phyloP scores from a whole-genome alignment of 2,113 vertebrate species.

The Pseudois nayaur region DNA sequence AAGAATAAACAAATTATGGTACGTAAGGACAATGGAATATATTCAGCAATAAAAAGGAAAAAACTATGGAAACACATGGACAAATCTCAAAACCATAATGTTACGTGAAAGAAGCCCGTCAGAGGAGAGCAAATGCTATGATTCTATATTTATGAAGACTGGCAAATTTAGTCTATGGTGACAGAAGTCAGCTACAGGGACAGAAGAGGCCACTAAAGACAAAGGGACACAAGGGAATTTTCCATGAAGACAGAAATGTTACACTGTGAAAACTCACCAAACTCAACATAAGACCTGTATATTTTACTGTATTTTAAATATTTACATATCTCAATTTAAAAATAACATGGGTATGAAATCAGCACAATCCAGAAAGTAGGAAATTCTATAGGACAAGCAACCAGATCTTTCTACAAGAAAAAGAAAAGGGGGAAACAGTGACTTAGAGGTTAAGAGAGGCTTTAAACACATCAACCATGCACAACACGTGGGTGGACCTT shows the following conservation, averaged over 20 bases:
- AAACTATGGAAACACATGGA: neutral
- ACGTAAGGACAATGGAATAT: neutral
- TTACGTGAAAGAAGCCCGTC: neutral
- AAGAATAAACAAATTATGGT: neutral
- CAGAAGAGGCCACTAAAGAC: neutral
- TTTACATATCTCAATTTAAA: neutral
- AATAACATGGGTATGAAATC: neutral
- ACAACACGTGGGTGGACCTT: neutral
- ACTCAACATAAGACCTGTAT: neutral
- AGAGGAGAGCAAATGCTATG: neutral
- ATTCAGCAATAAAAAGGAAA: neutral
- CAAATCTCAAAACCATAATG: neutral
- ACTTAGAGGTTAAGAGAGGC: neutral
- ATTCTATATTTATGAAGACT: neutral
- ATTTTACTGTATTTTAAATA: neutral
- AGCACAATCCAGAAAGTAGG: neutral
- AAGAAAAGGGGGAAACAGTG: neutral
- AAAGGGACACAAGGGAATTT: neutral
- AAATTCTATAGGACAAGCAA: neutral
- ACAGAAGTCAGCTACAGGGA: neutral
- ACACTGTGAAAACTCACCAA: neutral
- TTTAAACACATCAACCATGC: neutral
- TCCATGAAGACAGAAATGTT: neutral
- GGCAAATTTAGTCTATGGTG: neutral
- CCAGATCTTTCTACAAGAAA: neutral